Evolutionary conservation across 2,888 invertebrate species (phyloP).

Genomic region (Cerastoderma edule): DNA sequence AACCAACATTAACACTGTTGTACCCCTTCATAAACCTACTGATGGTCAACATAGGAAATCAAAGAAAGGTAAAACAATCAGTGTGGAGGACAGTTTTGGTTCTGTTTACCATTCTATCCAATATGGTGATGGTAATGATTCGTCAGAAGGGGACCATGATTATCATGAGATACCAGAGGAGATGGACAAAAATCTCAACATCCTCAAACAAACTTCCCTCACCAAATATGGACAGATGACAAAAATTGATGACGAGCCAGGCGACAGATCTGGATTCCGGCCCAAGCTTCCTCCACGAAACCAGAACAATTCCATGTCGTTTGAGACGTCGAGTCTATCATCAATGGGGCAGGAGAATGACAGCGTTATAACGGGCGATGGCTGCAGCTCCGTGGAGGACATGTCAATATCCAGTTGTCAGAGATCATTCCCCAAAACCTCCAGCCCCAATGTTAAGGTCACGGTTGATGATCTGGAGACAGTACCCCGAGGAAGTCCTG

Average conservation of each 20-base stretch:
- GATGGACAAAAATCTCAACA: conserved; percentile 20
- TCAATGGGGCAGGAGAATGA: conserved; percentile 51
- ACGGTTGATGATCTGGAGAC: conserved; percentile 35
- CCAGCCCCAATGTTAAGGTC: conserved; percentile 44
- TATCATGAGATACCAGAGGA: conserved; percentile 73
- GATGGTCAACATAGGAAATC: conserved; percentile 33
- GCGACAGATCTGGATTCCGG: conserved; percentile 54
- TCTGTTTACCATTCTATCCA: conserved; percentile 58
- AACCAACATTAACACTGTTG: conserved; percentile 40
- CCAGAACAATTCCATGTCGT: conserved; percentile 44
- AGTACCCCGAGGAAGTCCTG: conserved; percentile 25
- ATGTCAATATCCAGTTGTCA: conserved; percentile 51
- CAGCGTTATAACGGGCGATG: conserved; percentile 45
- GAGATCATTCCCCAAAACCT: conserved; percentile 48
- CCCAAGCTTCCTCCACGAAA: conserved; percentile 72
- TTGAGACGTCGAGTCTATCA: conserved; percentile 58
- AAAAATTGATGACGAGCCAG: conserved; percentile 4
- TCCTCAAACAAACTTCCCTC: not conserved
- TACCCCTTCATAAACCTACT: conserved; percentile 30
- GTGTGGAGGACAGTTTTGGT: conserved; percentile 22
- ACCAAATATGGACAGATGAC: conserved; percentile 12
- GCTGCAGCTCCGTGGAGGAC: conserved; percentile 55
- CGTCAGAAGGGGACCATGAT: conserved; percentile 63
- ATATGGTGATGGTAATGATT: conserved; percentile 38
- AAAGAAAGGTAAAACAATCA: conserved; percentile 4